Evolutionary conservation across 2,113 vertebrate genomes (phyloP).

Genomic region (Laticauda laticaudata): DNA sequence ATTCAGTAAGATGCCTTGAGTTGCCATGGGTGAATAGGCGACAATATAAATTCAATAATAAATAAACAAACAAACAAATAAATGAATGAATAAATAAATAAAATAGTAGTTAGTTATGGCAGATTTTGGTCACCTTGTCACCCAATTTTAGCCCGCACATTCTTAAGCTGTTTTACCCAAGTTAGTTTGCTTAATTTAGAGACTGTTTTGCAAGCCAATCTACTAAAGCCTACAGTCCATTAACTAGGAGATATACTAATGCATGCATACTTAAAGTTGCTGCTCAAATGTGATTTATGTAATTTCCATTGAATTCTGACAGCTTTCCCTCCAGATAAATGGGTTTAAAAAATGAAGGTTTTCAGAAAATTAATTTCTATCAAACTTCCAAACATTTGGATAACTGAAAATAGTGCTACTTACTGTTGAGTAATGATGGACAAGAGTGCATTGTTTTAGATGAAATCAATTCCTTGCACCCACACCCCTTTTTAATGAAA

Average conservation of each 20-base stretch:
- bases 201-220: not conserved
- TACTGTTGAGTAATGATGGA: not conserved
- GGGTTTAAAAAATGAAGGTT: not conserved
- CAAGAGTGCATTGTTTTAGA: not conserved
- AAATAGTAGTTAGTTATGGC: not conserved
- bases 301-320: not conserved
- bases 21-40: too few species aligned
- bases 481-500: not conserved
- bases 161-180: not conserved
- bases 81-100: too few species aligned
- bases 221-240: not conserved
- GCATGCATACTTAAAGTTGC: not conserved
- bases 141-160: not conserved
- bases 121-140: not conserved
- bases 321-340: not conserved
- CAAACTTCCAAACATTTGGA: not conserved
- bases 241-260: not conserved
- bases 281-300: not conserved
- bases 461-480: not conserved
- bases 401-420: not conserved
- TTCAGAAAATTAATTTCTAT: not conserved
- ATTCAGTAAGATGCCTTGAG: too few species aligned
- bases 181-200: not conserved
- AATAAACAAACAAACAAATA: too few species aligned
- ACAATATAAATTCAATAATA: too few species aligned